Percentiles rank a stretch among this genome's conserved stretches.
Conservation (phyloP, 2,888 invertebrate genomes). For the Yponomeuta plumbellus region DNA sequence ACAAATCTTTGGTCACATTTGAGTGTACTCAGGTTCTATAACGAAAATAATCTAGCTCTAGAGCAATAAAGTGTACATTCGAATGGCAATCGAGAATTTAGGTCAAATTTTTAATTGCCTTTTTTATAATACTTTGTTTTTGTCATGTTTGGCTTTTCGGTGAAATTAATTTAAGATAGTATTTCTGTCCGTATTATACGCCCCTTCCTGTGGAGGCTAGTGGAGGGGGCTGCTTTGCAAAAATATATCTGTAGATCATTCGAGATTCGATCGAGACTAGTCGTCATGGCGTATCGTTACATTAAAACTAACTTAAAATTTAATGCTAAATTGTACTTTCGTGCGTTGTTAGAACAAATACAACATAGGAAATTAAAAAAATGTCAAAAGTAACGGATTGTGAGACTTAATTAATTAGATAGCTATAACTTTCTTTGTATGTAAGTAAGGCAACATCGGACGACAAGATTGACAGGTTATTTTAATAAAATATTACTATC, state of each 20-base stretch:
- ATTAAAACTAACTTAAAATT: conserved; percentile 37
- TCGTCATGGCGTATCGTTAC: conserved; percentile 22
- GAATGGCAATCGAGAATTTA: conserved; percentile 6
- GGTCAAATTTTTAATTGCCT: conserved; percentile 21
- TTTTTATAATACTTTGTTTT: conserved; percentile 56
- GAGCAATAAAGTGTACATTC: conserved; percentile 7
- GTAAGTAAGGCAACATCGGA: conserved; percentile 27
- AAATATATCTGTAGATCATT: conserved; percentile 5
- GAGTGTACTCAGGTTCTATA: conserved; percentile 45
- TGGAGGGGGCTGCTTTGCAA: not conserved
- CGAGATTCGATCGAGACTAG: conserved; percentile 18
- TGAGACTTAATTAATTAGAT: not conserved
- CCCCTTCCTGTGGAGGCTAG: not conserved
- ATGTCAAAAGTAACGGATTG: not conserved
- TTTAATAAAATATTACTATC: not conserved
- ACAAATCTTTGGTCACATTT: conserved; percentile 64
- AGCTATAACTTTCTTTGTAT: not conserved
- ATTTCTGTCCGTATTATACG: no score
- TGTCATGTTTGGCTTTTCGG: conserved; percentile 55
- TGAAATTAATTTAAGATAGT: conserved; percentile 23
- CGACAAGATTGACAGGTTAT: conserved; percentile 1
- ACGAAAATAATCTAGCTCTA: conserved; percentile 17
- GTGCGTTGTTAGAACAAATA: conserved; percentile 33
- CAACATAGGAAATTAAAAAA: conserved; percentile 5
- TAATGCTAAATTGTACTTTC: conserved; percentile 61